These are phyloP conservation scores for Morelia viridis DNA, from an alignment of 2,797 vertebrate genomes.

Conservation along the genomic window DNA sequence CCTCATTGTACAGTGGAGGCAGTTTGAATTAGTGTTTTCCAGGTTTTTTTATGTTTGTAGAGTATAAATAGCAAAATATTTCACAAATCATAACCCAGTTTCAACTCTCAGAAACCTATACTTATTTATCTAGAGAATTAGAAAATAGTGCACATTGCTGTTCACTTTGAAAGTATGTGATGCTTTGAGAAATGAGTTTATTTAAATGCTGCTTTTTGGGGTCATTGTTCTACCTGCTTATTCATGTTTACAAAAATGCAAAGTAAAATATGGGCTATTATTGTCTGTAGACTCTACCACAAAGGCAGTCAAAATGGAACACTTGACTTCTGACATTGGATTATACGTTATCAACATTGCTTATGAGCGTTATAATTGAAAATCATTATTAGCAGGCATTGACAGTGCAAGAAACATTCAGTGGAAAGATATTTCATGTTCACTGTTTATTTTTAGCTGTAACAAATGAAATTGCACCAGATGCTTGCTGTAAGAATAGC, in stretches of 20 bases:
- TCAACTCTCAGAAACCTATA: neutral
- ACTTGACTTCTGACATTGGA: constrained; percentile 9
- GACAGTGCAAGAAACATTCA: neutral
- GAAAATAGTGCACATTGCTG: neutral
- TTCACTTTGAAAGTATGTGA: neutral
- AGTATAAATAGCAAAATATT: neutral
- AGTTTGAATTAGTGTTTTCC: neutral
- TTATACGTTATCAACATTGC: constrained; percentile 12
- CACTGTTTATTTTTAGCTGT: constrained; percentile 13
- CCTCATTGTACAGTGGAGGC: neutral
- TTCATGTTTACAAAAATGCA: constrained; percentile 4
- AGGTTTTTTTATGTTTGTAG: neutral
- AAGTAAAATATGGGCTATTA: neutral
- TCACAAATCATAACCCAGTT: neutral
- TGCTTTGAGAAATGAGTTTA: neutral
- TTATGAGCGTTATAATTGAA: constrained; percentile 11
- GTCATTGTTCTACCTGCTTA: neutral
- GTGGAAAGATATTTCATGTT: constrained; percentile 26
- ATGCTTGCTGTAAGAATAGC: constrained; percentile 31
- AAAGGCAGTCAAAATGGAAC: neutral
- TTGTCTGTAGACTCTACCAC: neutral
- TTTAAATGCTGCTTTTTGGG: neutral
- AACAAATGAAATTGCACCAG: constrained; percentile 46
- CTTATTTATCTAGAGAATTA: neutral
- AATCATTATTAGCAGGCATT: constrained; percentile 17